Conservation (phyloP, 2,797 vertebrate species). For the Channallabes apus region DNA sequence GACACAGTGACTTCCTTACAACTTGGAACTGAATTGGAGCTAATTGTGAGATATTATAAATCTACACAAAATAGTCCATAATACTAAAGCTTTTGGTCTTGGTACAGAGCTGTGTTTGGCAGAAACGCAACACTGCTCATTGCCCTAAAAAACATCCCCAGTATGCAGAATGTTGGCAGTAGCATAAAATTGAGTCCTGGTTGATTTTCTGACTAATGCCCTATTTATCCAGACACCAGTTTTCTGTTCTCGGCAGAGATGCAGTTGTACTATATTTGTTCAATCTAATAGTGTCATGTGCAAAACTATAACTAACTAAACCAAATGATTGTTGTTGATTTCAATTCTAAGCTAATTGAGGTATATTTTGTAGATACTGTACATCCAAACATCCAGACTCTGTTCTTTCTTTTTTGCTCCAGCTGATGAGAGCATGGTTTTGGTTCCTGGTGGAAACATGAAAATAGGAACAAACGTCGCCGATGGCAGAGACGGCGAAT, state of each 20-base stretch:
- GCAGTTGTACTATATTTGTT: neutral
- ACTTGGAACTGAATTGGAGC: neutral
- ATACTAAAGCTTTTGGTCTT: neutral
- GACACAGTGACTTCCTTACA: neutral
- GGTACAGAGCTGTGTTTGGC: neutral
- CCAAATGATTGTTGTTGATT: neutral
- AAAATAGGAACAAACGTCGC: slow-evolving; percentile 76
- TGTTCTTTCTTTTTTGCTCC: neutral
- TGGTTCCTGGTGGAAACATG: slow-evolving; percentile 79
- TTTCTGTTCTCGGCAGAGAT: neutral
- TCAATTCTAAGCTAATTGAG: neutral
- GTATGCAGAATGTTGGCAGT: neutral
- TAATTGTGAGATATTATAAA: neutral
- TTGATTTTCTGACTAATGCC: neutral
- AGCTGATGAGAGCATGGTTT: slow-evolving; percentile 62
- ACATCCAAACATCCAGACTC: neutral
- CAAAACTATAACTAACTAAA: neutral
- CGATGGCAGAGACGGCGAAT: slow-evolving; percentile 77
- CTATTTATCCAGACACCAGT: neutral
- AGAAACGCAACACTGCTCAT: neutral
- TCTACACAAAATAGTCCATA: neutral
- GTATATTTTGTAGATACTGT: neutral
- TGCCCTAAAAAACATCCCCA: neutral
- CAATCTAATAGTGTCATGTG: neutral
- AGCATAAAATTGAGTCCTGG: neutral